phyloP scores from a whole-genome alignment of 2,888 invertebrate species.

The Rhagophthalmus giganteus region DNA sequence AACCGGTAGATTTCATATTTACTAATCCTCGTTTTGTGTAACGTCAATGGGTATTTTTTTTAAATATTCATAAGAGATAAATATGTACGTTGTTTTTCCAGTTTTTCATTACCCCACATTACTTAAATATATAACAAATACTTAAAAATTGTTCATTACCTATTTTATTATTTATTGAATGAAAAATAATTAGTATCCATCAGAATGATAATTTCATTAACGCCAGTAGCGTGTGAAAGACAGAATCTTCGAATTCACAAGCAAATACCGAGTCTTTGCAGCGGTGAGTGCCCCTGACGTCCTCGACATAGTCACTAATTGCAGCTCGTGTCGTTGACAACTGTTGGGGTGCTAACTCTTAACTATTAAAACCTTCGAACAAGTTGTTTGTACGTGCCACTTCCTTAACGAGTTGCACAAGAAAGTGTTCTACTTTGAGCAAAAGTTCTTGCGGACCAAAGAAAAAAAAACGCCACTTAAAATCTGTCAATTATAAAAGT shows the following conservation, averaged over 20 bases:
- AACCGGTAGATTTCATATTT: neutral
- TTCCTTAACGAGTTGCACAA: slow-evolving; percentile 20
- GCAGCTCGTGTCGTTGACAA: slow-evolving; percentile 38
- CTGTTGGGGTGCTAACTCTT: slow-evolving; percentile 34
- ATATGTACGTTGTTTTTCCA: too few species aligned
- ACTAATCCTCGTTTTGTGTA: neutral
- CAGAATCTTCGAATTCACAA: slow-evolving; percentile 21
- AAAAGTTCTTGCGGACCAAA: neutral
- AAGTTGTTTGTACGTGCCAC: slow-evolving; percentile 27
- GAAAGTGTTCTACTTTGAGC: slow-evolving; percentile 15
- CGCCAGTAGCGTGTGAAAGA: slow-evolving; percentile 17
- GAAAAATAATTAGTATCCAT: neutral
- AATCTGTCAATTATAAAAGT: slow-evolving; percentile 18
- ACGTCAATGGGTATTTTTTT: too few species aligned
- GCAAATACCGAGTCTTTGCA: slow-evolving; percentile 11
- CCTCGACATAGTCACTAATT: slow-evolving; percentile 37
- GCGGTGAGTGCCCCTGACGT: slow-evolving; percentile 37
- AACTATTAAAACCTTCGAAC: slow-evolving; percentile 32
- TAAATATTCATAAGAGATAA: too few species aligned
- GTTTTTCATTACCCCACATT: too few species aligned
- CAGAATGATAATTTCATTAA: slow-evolving; percentile 16
- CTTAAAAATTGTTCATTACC: too few species aligned
- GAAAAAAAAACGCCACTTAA: neutral
- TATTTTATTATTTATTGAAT: neutral
- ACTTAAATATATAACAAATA: too few species aligned